phyloP scores from a whole-genome alignment of 92 coral and sea anemone genomes.

The Hydrozoanthus gracilis region DNA sequence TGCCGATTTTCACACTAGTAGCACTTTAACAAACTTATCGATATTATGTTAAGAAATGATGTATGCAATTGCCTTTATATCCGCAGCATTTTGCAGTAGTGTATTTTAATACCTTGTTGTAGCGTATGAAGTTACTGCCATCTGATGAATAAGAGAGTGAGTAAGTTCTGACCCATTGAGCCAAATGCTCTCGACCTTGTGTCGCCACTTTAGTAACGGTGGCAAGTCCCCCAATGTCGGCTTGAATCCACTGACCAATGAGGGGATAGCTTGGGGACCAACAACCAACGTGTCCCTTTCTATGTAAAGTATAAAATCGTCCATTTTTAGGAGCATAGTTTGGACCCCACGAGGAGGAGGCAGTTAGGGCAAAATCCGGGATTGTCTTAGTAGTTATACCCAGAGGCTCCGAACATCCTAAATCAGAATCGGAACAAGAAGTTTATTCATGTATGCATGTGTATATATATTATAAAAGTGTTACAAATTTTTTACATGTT shows the following conservation, averaged over 20 bases:
- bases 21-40: background rate
- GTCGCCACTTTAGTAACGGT: background rate
- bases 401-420: background rate
- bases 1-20: too few relatives aligned
- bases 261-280: background rate
- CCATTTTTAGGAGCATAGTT: background rate
- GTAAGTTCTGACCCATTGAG: background rate
- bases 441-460: background rate
- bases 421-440: background rate
- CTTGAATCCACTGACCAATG: background rate
- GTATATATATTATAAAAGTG: too few relatives aligned
- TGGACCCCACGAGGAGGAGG: background rate
- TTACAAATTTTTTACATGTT: too few relatives aligned
- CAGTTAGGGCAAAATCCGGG: background rate
- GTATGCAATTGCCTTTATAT: too few relatives aligned
- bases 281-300: background rate
- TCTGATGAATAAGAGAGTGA: background rate
- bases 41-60: background rate
- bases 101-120: background rate
- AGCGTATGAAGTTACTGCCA: background rate
- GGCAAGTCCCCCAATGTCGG: background rate
- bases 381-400: background rate
- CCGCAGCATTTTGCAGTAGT: background rate
- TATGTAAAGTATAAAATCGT: background rate
- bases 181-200: background rate